Conservation (phyloP, 2,113 vertebrate genomes). For the Tragelaphus buxtoni region DNA sequence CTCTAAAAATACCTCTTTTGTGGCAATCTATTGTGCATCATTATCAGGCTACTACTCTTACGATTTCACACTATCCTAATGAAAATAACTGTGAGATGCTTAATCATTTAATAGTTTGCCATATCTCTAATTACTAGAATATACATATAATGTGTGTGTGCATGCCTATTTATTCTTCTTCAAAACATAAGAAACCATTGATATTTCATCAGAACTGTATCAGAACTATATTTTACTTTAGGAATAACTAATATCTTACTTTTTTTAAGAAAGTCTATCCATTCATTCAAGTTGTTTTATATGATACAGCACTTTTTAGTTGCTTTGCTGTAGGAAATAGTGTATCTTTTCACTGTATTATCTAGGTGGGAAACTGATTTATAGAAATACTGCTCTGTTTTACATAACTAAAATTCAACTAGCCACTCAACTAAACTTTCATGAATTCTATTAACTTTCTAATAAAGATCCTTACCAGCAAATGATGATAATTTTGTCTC, state of each 20-base stretch:
- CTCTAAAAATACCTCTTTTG: background rate
- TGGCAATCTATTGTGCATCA: background rate
- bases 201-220: background rate
- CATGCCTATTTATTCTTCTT: background rate
- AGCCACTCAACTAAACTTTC: background rate
- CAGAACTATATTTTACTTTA: background rate
- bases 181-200: background rate
- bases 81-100: background rate
- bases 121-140: background rate
- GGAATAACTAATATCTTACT: background rate
- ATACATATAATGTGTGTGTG: background rate
- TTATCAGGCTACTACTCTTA: background rate
- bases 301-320: background rate
- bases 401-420: slow-evolving; percentile 8
- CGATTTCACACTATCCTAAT: background rate
- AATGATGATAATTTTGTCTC: slow-evolving; percentile 37
- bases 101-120: background rate
- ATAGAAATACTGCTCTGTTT: slow-evolving; percentile 33
- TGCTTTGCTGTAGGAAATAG: background rate
- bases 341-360: background rate
- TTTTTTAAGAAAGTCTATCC: background rate
- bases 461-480: slow-evolving; percentile 34
- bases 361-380: background rate
- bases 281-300: background rate
- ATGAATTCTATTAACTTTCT: slow-evolving; percentile 49